Evolutionary conservation across 2,888 invertebrate species (phyloP).

Genomic region (Laspeyria flexula): DNA sequence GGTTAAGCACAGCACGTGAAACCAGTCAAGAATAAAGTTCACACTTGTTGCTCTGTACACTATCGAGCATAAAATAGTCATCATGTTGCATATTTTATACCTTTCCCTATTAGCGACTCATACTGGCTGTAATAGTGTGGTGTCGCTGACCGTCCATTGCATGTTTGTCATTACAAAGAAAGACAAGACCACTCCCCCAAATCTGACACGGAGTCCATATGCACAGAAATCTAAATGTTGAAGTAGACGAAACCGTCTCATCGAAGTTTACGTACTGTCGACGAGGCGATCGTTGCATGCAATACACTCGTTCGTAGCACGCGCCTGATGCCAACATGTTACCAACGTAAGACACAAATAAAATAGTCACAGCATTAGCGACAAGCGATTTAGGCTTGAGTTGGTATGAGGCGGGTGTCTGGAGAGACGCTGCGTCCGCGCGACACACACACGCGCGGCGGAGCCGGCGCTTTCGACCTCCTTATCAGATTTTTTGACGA

Average conservation of each 20-base stretch:
- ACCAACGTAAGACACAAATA: neutral
- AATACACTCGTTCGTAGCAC: conserved; percentile 66
- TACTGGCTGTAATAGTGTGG: conserved; percentile 72
- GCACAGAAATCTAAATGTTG: conserved; percentile 69
- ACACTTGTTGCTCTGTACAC: conserved; percentile 75
- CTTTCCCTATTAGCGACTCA: conserved; percentile 84
- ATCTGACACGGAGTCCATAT: conserved; percentile 71
- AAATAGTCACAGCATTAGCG: conserved; percentile 2
- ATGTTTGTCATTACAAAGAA: conserved; percentile 75
- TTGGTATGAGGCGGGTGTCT: conserved; percentile 62
- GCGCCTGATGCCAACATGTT: conserved; percentile 58
- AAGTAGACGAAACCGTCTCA: conserved; percentile 64
- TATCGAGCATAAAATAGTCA: conserved; percentile 75
- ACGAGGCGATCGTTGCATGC: conserved; percentile 72
- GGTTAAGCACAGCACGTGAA: conserved; percentile 78
- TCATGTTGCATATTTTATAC: conserved; percentile 85
- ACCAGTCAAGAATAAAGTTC: conserved; percentile 58
- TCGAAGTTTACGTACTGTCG: conserved; percentile 60
- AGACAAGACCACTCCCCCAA: conserved; percentile 63
- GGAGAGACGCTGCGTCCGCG: conserved; percentile 62
- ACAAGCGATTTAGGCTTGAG: conserved; percentile 30
- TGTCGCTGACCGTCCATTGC: conserved; percentile 80
- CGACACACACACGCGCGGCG: conserved; percentile 81
- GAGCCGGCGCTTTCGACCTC: conserved; percentile 79
- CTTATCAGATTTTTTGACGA: conserved; percentile 57